Evolutionary conservation across 1,140 invertebrate genomes (phyloP).

Genomic region (Trigoniulus corallinus): DNA sequence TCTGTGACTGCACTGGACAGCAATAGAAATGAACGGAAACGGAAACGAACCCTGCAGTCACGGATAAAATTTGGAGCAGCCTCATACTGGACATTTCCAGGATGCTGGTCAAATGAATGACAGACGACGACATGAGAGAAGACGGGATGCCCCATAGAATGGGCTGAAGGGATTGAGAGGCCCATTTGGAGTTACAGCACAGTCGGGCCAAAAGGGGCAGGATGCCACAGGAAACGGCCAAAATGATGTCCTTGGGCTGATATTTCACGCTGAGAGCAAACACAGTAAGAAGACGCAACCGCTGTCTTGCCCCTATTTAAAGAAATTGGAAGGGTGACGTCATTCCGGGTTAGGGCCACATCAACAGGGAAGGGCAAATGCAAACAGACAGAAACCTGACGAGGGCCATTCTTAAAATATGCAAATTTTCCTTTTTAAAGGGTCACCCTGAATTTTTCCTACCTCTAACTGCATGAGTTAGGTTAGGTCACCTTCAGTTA

Average conservation of each 20-base stretch:
- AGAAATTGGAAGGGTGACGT: no score
- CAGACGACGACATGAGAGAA: slow-evolving; percentile 3
- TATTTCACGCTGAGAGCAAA: slow-evolving; percentile 40
- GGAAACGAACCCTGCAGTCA: slow-evolving; percentile 30
- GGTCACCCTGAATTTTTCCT: no score
- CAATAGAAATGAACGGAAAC: no score
- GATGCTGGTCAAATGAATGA: slow-evolving; percentile 17
- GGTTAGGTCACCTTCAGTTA: no score
- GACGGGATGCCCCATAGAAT: slow-evolving; percentile 14
- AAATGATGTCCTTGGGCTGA: slow-evolving; percentile 35
- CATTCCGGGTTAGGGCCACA: no score
- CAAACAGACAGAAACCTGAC: no score
- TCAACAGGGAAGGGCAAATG: no score
- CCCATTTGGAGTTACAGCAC: slow-evolving; percentile 17
- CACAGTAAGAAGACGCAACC: slow-evolving; percentile 32
- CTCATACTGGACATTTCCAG: slow-evolving; percentile 24
- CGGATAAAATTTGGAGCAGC: slow-evolving; percentile 36
- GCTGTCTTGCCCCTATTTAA: slow-evolving; percentile 22
- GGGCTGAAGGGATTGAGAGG: slow-evolving; percentile 10
- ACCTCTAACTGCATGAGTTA: no score
- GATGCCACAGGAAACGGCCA: slow-evolving; percentile 38
- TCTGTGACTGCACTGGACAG: no score
- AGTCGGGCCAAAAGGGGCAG: slow-evolving; percentile 30
- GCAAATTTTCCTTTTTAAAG: no score
- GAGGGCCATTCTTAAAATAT: no score